phyloP scores from a whole-genome alignment of 2,888 invertebrate species.

The Camponotus fellah region DNA sequence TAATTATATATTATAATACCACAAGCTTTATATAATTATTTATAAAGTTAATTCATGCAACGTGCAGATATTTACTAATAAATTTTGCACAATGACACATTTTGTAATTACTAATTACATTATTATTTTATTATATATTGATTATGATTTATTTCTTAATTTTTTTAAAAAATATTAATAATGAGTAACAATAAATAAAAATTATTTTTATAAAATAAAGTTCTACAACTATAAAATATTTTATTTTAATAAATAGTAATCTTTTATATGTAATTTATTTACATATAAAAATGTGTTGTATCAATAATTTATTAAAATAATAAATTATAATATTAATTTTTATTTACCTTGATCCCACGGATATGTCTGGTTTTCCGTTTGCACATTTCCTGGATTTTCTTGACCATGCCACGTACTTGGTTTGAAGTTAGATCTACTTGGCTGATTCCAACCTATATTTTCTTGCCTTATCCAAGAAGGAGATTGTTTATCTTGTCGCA shows the following conservation, averaged over 20 bases:
- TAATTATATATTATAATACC: background rate
- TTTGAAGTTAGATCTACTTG: conserved; percentile 50
- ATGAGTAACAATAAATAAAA: conserved; percentile 4
- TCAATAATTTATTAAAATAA: conserved; percentile 6
- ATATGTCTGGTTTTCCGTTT: conserved; percentile 18
- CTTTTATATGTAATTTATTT: background rate
- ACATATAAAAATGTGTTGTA: background rate
- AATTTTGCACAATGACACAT: background rate
- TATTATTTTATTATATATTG: background rate
- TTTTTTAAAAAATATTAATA: background rate
- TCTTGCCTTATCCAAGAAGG: conserved; percentile 19
- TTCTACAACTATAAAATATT: background rate
- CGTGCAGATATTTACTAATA: conserved; percentile 19
- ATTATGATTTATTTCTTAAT: background rate
- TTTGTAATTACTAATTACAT: background rate
- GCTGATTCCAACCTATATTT: conserved; percentile 62
- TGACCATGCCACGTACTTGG: conserved; percentile 69
- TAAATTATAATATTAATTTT: conserved; percentile 18
- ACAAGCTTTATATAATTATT: background rate
- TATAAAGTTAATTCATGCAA: conserved; percentile 17
- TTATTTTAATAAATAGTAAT: background rate
- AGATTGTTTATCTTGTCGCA: background rate
- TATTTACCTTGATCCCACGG: conserved; percentile 74
- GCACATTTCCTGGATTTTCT: conserved; percentile 31
- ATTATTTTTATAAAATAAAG: background rate